Conservation (phyloP, 2,888 invertebrate species). For the Phania funesta region DNA sequence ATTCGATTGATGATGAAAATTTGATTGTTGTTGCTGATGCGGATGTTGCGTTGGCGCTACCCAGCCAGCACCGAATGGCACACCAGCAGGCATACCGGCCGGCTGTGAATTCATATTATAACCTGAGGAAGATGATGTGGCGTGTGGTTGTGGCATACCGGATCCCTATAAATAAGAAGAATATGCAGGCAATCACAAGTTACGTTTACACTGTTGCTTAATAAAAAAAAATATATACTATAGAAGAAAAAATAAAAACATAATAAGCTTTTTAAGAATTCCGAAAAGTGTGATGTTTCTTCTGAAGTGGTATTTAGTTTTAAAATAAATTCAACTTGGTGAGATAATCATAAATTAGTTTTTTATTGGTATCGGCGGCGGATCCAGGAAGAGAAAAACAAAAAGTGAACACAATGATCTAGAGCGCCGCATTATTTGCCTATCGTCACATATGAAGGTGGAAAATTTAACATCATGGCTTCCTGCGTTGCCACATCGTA, state of each 20-base stretch:
- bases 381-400: too few species aligned
- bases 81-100: constrained; percentile 69
- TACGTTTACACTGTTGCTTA: constrained; percentile 10
- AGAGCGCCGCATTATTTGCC: too few species aligned
- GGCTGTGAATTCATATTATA: constrained; percentile 68
- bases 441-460: too few species aligned
- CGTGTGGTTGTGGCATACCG: constrained; percentile 77
- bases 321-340: neutral
- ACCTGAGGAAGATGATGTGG: constrained; percentile 69
- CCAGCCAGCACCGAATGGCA: constrained; percentile 79
- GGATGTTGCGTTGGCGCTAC: constrained; percentile 73
- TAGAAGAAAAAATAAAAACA: neutral
- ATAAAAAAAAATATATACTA: neutral
- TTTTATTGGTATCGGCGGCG: too few species aligned
- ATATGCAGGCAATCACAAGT: constrained; percentile 46
- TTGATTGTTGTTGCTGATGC: constrained; percentile 70
- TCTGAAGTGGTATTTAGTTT: constrained; percentile 6
- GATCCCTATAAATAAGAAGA: constrained; percentile 78
- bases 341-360: too few species aligned
- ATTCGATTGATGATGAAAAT: constrained; percentile 51
- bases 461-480: too few species aligned
- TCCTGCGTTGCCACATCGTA: too few species aligned
- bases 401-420: too few species aligned
- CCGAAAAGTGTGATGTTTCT: constrained; percentile 14
- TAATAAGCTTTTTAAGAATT: neutral